Evolutionary conservation across 2,113 vertebrate genomes (phyloP).

Genomic region (Sinocyclocheilus maitianheensis): DNA sequence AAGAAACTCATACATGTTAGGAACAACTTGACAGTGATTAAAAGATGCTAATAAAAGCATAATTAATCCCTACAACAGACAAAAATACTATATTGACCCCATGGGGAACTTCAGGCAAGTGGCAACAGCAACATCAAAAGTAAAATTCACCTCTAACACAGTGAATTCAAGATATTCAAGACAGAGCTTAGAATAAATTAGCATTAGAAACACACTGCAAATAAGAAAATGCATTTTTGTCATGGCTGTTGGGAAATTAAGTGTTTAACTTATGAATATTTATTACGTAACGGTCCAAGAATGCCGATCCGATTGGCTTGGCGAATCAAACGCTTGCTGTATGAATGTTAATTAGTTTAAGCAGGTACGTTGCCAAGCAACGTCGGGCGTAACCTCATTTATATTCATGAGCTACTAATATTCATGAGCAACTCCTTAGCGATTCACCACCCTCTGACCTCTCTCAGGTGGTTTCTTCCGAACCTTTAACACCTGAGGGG

Average conservation of each 20-base stretch:
- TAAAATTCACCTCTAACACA: background rate
- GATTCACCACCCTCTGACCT: background rate
- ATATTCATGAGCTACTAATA: background rate
- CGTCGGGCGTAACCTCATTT: background rate
- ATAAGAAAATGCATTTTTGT: background rate
- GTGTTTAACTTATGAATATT: conserved; percentile 14
- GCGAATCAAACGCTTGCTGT: background rate
- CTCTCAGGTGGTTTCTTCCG: conserved; percentile 53
- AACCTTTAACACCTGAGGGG: conserved; percentile 35
- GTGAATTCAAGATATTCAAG: background rate
- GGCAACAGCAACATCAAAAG: background rate
- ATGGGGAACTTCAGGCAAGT: background rate
- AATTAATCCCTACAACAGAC: background rate
- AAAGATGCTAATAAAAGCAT: too few species aligned
- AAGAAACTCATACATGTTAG: too few species aligned
- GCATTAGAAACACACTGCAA: background rate
- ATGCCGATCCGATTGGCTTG: background rate
- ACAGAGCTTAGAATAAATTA: background rate
- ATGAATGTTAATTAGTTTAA: background rate
- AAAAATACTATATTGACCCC: background rate
- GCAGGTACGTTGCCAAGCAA: background rate
- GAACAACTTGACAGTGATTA: too few species aligned
- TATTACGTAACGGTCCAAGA: background rate
- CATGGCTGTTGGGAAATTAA: background rate
- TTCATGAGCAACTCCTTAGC: background rate